phyloP scores from a whole-genome alignment of 2,888 invertebrate genomes.

The Subacronicta megacephala region DNA sequence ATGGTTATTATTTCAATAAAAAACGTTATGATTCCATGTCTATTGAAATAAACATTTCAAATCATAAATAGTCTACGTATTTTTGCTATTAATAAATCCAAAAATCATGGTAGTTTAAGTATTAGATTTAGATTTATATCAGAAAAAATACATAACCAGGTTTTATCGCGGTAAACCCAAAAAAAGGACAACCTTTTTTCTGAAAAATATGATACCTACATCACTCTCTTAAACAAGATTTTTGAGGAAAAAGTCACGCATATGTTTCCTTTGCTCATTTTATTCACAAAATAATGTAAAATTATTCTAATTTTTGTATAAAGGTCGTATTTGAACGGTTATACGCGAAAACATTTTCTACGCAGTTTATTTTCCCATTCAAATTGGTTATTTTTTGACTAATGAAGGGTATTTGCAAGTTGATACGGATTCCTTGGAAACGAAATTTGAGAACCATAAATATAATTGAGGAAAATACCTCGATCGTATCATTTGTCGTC shows the following conservation, averaged over 20 bases:
- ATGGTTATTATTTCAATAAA: too few relatives aligned
- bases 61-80: too few relatives aligned
- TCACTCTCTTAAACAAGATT: constrained; percentile 43
- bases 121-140: too few relatives aligned
- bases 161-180: too few relatives aligned
- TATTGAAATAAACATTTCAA: too few relatives aligned
- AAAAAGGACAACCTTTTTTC: too few relatives aligned
- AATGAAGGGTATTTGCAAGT: constrained; percentile 8
- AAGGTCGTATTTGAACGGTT: constrained; percentile 19
- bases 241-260: constrained; percentile 25
- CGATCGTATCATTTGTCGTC: not conserved
- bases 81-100: too few relatives aligned
- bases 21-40: too few relatives aligned
- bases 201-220: too few relatives aligned
- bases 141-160: too few relatives aligned
- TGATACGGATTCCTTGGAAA: not conserved
- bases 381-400: constrained; percentile 3
- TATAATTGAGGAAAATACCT: constrained; percentile 15
- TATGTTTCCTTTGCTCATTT: constrained; percentile 36
- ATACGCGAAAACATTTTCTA: not conserved
- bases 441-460: constrained; percentile 3
- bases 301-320: constrained; percentile 46
- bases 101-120: too few relatives aligned
- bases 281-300: constrained; percentile 43
- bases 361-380: not conserved